phyloP scores from a whole-genome alignment of 53 echinoderm and acorn worm species.

The Henricia sp. region DNA sequence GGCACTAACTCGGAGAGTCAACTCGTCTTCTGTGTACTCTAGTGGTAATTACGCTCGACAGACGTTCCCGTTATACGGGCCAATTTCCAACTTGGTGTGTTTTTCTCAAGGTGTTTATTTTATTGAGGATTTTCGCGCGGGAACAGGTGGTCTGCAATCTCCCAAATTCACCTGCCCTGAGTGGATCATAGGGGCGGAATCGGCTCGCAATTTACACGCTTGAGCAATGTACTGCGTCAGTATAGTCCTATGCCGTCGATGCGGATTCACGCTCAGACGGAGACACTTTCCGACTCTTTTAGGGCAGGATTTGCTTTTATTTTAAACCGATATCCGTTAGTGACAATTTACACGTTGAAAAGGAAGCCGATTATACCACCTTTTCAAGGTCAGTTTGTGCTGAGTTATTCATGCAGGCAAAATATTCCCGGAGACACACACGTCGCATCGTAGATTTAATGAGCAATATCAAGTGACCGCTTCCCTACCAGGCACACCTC shows the following conservation, averaged over 20 bases:
- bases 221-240: not conserved
- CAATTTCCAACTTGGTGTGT: constrained; percentile 28
- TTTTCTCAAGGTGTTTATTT: constrained; percentile 59
- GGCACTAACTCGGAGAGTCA: constrained; percentile 30
- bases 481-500: too few relatives aligned
- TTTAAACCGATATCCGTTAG: not conserved
- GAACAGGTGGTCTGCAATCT: constrained; percentile 49
- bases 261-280: not conserved
- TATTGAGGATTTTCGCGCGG: constrained; percentile 45
- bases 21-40: constrained; percentile 35
- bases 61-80: constrained; percentile 36
- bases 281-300: constrained; percentile 20
- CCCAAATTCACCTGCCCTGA: constrained; percentile 31
- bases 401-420: too few relatives aligned
- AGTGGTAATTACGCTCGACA: constrained; percentile 42
- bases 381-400: constrained; percentile 25
- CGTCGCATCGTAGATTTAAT: too few relatives aligned
- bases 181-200: constrained; percentile 46
- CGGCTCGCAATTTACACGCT: constrained; percentile 38
- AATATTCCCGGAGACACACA: not conserved
- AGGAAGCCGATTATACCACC: constrained; percentile 3
- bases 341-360: constrained; percentile 15
- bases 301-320: not conserved
- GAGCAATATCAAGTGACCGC: too few relatives aligned
- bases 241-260: too few relatives aligned